phyloP scores from a whole-genome alignment of 2,888 invertebrate genomes.

The Dryomyza anilis region DNA sequence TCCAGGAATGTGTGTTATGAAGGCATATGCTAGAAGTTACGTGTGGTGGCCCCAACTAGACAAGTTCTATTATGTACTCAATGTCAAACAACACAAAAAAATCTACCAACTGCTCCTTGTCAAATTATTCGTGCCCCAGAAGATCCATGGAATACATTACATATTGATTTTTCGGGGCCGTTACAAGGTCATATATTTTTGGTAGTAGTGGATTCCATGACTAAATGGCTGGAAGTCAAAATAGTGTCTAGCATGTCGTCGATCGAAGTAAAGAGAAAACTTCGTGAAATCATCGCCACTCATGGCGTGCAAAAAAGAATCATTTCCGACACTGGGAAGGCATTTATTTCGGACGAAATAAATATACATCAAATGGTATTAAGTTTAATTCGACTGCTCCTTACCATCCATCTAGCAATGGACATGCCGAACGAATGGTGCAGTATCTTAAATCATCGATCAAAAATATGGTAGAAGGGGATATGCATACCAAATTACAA shows the following conservation, averaged over 20 bases:
- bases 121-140: too few relatives aligned
- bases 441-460: not conserved
- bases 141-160: not conserved
- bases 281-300: not conserved
- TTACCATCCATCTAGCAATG: not conserved
- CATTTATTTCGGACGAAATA: not conserved
- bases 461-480: not conserved
- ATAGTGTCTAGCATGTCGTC: not conserved
- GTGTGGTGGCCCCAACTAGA: too few relatives aligned
- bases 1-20: too few relatives aligned
- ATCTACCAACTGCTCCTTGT: too few relatives aligned
- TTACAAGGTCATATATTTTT: conserved; percentile 19
- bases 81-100: too few relatives aligned
- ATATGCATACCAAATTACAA: not conserved
- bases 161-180: not conserved
- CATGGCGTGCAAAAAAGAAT: not conserved
- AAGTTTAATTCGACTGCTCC: not conserved
- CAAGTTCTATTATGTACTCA: too few relatives aligned
- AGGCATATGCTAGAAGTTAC: too few relatives aligned
- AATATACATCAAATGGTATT: not conserved
- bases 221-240: conserved; percentile 15
- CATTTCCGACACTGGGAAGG: not conserved
- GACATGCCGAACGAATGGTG: not conserved
- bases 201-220: conserved; percentile 16
- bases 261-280: not conserved